Evolutionary conservation across 2,113 vertebrate species (phyloP).

Genomic region (Otocyon megalotis): DNA sequence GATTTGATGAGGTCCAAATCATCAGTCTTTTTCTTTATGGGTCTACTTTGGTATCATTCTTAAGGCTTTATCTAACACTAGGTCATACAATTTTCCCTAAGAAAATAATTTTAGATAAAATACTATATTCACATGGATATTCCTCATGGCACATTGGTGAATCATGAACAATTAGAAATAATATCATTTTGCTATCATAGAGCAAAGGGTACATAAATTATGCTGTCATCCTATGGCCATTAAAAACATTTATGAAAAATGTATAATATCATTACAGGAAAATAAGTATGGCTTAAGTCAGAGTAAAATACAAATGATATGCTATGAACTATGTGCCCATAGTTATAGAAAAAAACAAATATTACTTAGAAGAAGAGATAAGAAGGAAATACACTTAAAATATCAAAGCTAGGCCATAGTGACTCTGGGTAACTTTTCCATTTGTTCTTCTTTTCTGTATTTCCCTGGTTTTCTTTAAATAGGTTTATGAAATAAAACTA

Average conservation of each 20-base stretch:
- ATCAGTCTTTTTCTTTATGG: not conserved
- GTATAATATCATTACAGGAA: not conserved
- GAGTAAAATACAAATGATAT: not conserved
- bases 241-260: not conserved
- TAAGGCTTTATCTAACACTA: not conserved
- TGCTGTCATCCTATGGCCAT: not conserved
- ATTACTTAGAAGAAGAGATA: not conserved
- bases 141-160: not conserved
- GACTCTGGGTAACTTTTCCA: not conserved
- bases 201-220: not conserved
- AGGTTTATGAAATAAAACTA: slow-evolving; percentile 7
- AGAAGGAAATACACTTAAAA: not conserved
- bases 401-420: not conserved
- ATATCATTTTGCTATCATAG: not conserved
- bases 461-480: slow-evolving; percentile 13
- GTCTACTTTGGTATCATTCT: not conserved
- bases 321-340: not conserved
- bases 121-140: not conserved
- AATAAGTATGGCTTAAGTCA: not conserved
- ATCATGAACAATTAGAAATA: not conserved
- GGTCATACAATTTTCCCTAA: not conserved
- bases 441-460: not conserved
- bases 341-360: not conserved
- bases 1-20: not conserved
- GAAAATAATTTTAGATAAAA: slow-evolving; percentile 39